Base-by-base conservation (phyloP, 2,888 invertebrate genomes). In the Pyralis farinalis region DNA sequence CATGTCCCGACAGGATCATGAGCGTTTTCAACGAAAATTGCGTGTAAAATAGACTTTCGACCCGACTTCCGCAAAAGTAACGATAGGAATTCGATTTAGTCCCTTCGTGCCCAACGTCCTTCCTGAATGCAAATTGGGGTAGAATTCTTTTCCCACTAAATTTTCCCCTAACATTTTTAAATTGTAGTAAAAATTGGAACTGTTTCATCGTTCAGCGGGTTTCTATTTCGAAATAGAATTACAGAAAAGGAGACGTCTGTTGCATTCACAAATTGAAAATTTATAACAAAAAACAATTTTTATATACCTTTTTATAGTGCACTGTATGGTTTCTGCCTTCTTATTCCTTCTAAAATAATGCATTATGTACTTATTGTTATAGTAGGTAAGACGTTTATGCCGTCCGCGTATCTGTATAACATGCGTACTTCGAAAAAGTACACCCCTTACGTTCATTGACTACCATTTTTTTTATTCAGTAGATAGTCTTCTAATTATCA, bases 1-100 rank as follows among this genome's bases (percentile, higher is more conserved):
- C 44, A 59, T 60, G 57, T 59, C 53, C 48, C 49, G 55, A 54
- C 47, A 54, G 54, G 47, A 50, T 53, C 54, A 53, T 41, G 53
- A 50, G 45, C 49, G 57, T 50, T 43, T 45, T 51, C 36, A 37
- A 41, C 49, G 44, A 49, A 49, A 53, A 51, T 52, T 45, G 53
- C 58, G 53, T 62, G 65, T 58, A 63, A 62, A 51, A 59, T 53
- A 59, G 61, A 62, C 66, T 63, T 55, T 62, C 68, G 66, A 70
- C 67, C 68, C 61, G 58, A 54, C 58, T 59, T 60, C 59, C 63
- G 64, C 63, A 70, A 65, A 69, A 76, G 73, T 78, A 80, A 74
- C 72, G 83, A 73, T 70, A 71, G 80, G 78, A 83, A 85, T 86
- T 86, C 83, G 81, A 85, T 86, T 82, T 80, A 63, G 77, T 65